Base-by-base conservation (phyloP, 2,888 invertebrate genomes). In the Hofmannophila pseudospretella region DNA sequence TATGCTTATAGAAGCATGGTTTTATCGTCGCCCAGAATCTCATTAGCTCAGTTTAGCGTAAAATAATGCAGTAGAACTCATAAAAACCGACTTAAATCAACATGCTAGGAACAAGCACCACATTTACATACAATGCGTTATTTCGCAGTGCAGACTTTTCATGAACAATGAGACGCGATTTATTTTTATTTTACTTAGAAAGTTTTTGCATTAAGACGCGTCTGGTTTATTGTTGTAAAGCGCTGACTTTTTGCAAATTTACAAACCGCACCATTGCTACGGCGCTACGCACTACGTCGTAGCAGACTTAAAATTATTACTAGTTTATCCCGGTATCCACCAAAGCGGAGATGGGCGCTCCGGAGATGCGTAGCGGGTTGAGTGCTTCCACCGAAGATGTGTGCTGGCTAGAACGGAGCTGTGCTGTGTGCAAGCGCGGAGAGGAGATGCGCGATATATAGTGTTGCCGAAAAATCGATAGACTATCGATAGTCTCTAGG, bases 31-130 rank as follows among this genome's bases (percentile, higher is more conserved):
- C 43, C 32, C 27, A 47, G 50, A 49, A 57, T 54, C 53, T 54
- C 54, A 51, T 58, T 58, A 56, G 49, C 38, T 44, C 44, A 50
- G 39, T 48, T 49, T 45, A 53, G 44, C 43, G 46, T 52, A 47
- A 56, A 57, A 56, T 33, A 33, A 33, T 33, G 14, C 26, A 26
- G 25, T 22, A 25, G 16, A 25, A 33, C 33, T 33, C 33, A 55
- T 54, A 50, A 58, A 56, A 55, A 51, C 44, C 28, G 43, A 42
- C 39, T 50, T 53, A 49, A 58, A 57, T 57, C 49, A 59, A 58
- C 53, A 44, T 42, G 28, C 26, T 26, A 30, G 12, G 38, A 48
- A 45, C 39, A 48, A 45, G 49, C 51, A 49, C 47, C 44, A 36
- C 44, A 56, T 58, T 58, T 44, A 38, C 54, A 58, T 55, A 46